Base-by-base conservation (phyloP, 2,113 vertebrate species). In the Odontophorus gujanensis region DNA sequence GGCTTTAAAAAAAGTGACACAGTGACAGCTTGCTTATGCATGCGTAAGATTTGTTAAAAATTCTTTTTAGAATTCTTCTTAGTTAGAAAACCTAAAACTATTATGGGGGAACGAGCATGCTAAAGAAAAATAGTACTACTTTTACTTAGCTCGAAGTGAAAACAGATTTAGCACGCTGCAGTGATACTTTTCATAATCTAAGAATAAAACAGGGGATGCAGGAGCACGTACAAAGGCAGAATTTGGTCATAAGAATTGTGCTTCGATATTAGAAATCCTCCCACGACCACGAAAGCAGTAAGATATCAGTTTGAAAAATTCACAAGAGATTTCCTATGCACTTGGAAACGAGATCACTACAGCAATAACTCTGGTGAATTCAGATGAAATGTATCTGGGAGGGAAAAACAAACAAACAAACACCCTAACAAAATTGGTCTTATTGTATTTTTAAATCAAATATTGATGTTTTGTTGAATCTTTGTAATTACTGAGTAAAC, bases 401-500 rank as follows among this genome's bases (percentile, higher is more conserved):
- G 13, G 50, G 40, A 40, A 40, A 40, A 40, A 40, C 12, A 40
- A 40, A 40, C 40, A 26, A 51, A 48, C 0, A 11, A n/a, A 15
- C 30, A 76, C 42, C 0, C 25, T 71, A 71, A 50, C 45, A 58
- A 94, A 94, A 94, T 57, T 50, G 21, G 83, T 87, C 66, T 50
- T 58, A 25, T 7, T 95, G 96, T 94, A 62, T 87, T 95, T 97
- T 92, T 73, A 93, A 96, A 94, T 93, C 85, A 93, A 97, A 96
- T 93, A 96, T 62, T 91, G 59, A 96, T 94, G 75, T 96, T 96
- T 96, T 95, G 69, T 93, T 92, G 59, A 95, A 79, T 77, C 72
- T 95, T 95, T 82, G 74, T 79, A 96, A 96, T 95, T 97, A 92
- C 81, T 95, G 94, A 92, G 87, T 96, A 97, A 97, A 95, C 68